Conservation (phyloP, 1,140 invertebrate species). For the Lepidotrigona ventralis region DNA sequence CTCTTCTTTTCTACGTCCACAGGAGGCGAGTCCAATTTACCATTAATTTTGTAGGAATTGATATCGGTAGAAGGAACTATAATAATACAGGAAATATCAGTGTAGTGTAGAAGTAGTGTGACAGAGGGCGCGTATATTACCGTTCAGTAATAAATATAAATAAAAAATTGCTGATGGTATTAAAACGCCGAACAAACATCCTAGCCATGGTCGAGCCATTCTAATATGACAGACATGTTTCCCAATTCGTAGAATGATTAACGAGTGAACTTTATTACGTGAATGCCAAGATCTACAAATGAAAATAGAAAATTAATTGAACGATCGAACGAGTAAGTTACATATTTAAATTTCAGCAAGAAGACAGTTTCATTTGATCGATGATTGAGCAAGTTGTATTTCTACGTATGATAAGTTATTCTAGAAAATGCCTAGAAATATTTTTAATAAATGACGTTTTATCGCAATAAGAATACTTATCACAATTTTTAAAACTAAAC, state of each 20-base stretch:
- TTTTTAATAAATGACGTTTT: too few species aligned
- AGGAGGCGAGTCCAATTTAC: slow-evolving; percentile 22
- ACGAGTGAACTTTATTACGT: slow-evolving; percentile 10
- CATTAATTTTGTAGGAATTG: slow-evolving; percentile 31
- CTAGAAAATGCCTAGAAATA: too few species aligned
- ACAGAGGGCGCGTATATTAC: slow-evolving; percentile 56
- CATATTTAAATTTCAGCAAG: not conserved
- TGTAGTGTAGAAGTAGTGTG: slow-evolving; percentile 11
- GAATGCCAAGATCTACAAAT: slow-evolving; percentile 42
- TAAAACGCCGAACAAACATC: slow-evolving; percentile 70
- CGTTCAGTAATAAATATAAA: slow-evolving; percentile 72
- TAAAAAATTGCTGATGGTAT: slow-evolving; percentile 70
- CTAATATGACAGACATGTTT: slow-evolving; percentile 70
- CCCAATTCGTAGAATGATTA: slow-evolving; percentile 61
- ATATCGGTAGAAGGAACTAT: slow-evolving; percentile 59
- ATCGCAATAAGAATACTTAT: too few species aligned
- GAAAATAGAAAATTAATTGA: slow-evolving; percentile 2
- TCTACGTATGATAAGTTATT: too few species aligned
- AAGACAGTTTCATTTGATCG: not conserved
- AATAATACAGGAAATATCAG: slow-evolving; percentile 27
- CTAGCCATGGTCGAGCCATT: slow-evolving; percentile 76
- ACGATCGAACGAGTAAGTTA: not conserved
- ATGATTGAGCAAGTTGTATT: not conserved
- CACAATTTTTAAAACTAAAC: too few species aligned
- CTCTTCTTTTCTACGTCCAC: slow-evolving; percentile 15